Base-by-base conservation (phyloP, 1,140 invertebrate species). In the Physella acuta region DNA sequence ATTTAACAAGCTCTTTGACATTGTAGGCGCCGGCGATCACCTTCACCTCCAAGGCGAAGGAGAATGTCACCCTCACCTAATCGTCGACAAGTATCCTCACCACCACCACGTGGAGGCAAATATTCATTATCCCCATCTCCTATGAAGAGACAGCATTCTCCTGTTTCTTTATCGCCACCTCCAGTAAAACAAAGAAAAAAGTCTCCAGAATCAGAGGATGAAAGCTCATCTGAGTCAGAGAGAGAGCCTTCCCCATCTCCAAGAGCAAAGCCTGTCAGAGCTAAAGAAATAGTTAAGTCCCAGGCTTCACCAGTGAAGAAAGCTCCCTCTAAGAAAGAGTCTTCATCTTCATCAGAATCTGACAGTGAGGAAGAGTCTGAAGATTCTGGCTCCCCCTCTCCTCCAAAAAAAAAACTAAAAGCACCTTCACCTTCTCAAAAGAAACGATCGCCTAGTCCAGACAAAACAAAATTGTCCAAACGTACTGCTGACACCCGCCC, bases 351-450 rank as follows among this genome's bases (percentile, higher is more conserved):
- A n/a, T 66, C 64, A 20, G 64, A 56, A 11, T 66, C 64, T n/a
- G 64, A 66, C 17, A 66, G 64, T 56, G 64, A 64, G 24, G 62
- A 56, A 30, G 64, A 66, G 1, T 66, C 64, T 34, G 64, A 66
- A 1, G 64, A 37, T 3, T 66, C 64, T 36, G 64, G 53, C 24
- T 36, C 52, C 1, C 66, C 55, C 31, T 56, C 66, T 31, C 36
- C 55, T 3, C 66, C 56, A 24, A 56, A 66, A 36, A 66, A 56
- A n/a, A 24, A 31, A 1, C 24, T 26, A 56, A 66, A 36, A 26
- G 24, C 52, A 37, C 11, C 31, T 20, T n/a, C 52, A 26, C 52
- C 64, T 56, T 26, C 62, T 44, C 39, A 44, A 44, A 64, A 53
- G n/a, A 51, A 49, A 33, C 11, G 51, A 64, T 51, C 62, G 52